phyloP scores from a whole-genome alignment of 2,113 vertebrate species.

The Ariopsis seemanni region DNA sequence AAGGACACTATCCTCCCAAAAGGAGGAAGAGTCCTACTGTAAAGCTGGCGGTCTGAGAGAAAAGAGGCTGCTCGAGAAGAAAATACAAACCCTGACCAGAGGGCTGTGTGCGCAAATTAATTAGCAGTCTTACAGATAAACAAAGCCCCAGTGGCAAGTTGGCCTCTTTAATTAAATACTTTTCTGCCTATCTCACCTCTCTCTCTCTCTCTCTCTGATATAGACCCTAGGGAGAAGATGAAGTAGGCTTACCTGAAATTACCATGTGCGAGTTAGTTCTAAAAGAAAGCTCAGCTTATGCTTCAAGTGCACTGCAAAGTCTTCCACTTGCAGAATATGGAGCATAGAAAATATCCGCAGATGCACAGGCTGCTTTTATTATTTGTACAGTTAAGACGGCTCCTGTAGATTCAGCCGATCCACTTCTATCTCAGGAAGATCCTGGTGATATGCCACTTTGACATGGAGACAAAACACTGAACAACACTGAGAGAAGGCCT shows the following conservation, averaged over 20 bases:
- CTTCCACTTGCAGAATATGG: not conserved
- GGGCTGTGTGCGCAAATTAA: conserved; percentile 51
- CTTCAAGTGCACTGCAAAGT: not conserved
- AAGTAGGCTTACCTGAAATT: not conserved
- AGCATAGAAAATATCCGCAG: conserved; percentile 10
- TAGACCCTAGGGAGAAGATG: not conserved
- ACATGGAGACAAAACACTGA: conserved; percentile 2
- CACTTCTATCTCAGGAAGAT: conserved; percentile 12
- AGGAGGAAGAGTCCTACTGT: conserved; percentile 45
- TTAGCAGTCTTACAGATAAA: conserved; percentile 56
- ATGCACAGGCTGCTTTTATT: conserved; percentile 15
- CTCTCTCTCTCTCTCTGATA: conserved; percentile 4
- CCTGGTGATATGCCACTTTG: not conserved
- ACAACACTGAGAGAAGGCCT: conserved; percentile 3
- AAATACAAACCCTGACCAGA: conserved; percentile 16
- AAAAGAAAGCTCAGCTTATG: conserved; percentile 15
- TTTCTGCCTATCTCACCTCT: conserved; percentile 28
- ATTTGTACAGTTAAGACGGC: conserved; percentile 13
- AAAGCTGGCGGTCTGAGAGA: conserved; percentile 29
- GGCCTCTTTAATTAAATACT: conserved; percentile 52
- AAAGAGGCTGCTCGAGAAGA: conserved; percentile 33
- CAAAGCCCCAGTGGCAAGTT: conserved; percentile 42
- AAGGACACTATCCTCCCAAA: conserved; percentile 52
- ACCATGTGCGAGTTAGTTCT: not conserved
- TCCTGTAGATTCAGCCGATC: not conserved